Evolutionary conservation across 2,113 vertebrate genomes (phyloP), one percentile per base, ranked within the genome.

Genomic region (Podocnemis expansa): DNA sequence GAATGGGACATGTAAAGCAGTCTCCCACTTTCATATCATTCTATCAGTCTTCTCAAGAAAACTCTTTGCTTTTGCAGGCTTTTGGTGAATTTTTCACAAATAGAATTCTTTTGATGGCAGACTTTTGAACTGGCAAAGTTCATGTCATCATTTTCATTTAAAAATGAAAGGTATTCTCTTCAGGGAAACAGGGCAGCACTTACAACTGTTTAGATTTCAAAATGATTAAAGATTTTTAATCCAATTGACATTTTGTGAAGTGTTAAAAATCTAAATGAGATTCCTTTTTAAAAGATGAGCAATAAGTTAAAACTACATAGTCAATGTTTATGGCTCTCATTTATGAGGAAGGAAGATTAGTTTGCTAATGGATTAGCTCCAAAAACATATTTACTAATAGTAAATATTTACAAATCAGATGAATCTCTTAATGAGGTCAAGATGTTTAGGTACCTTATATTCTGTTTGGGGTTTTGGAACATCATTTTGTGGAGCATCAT

Each of bases 31-130:
- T 2, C 38, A 60, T 31, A 85, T 93, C 45, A 93, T 78, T 89
- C 52, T 93, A 88, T 89, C 89, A 90, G 29, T 92, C 88, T 1
- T 60, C 56, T 58, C 27, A 60, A 60, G 56, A 96, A 88, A 82
- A 78, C 9, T 82, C 56, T 60, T 5, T 60, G 56, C 29, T 31
- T 60, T 92, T 67, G 70, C 0, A 9, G 22, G 24, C n/a, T 67
- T n/a, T 1, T 51, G 51, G 78, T 87, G 80, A 89, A 60, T 58
- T 31, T 80, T 9, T 80, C 29, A 79, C 14, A 3, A 56, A 6
- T 3, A 22, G 5, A 43, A 3, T 31, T 60, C 21, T 90, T 85
- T 80, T 84, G 79, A 21, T 2, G 1, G 19, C 83, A 47, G 43
- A 93, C 63, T 67, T 80, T 56, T 56, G 43, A 92, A 10, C 8